Evolutionary conservation across 1,140 invertebrate species (phyloP).

Genomic region (Lasaia peninsularis): DNA sequence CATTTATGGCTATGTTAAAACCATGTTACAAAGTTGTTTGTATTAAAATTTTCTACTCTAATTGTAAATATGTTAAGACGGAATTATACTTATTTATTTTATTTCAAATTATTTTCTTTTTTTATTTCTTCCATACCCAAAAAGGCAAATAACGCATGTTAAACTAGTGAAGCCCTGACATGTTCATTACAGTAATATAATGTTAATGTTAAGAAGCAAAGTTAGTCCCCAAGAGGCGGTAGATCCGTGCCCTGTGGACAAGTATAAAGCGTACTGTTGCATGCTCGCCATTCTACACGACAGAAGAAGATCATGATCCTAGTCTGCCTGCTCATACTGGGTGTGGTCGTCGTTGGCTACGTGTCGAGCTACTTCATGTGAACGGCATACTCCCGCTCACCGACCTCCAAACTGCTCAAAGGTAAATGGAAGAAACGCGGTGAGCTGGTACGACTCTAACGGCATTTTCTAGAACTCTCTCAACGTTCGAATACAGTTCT

Average conservation of each 20-base stretch:
- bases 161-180: conserved; percentile 26
- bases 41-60: conserved; percentile 37
- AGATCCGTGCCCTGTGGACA: conserved; percentile 24
- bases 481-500: background rate
- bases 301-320: conserved; percentile 99
- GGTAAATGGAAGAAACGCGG: conserved; percentile 42
- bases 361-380: conserved; percentile 74
- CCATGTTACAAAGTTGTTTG: conserved; percentile 11
- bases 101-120: conserved; percentile 66
- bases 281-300: conserved; percentile 72
- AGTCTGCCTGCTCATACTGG: conserved; percentile 95
- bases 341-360: conserved; percentile 86
- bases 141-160: conserved; percentile 71
- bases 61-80: conserved; percentile 73
- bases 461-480: conserved; percentile 11
- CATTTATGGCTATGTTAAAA: conserved; percentile 7
- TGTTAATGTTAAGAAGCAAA: conserved; percentile 30
- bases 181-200: conserved; percentile 24
- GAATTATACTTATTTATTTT: conserved; percentile 77
- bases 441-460: conserved; percentile 30
- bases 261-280: conserved; percentile 71
- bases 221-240: conserved; percentile 20
- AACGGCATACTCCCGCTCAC: conserved; percentile 33
- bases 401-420: conserved; percentile 51
- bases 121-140: conserved; percentile 40